Percentiles rank a stretch among this genome's conserved stretches.
phyloP scores from a whole-genome alignment of 2,797 vertebrate genomes.

The Semaprochilodus insignis region DNA sequence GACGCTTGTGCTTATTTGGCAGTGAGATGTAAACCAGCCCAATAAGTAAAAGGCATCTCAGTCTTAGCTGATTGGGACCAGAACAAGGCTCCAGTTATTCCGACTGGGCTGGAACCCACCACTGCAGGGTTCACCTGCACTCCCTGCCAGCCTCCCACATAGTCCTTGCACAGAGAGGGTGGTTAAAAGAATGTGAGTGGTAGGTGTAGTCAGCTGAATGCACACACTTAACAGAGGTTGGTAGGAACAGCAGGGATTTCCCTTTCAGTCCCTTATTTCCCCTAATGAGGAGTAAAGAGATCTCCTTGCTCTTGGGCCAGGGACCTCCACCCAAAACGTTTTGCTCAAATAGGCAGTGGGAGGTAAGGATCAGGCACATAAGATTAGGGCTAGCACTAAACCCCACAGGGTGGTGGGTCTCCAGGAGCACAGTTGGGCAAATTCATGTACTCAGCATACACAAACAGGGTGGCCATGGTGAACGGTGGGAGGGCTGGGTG shows the following conservation, averaged over 20 bases:
- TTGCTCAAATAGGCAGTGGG: not conserved
- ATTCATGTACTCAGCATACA: not conserved
- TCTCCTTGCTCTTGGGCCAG: not conserved
- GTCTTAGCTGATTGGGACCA: slow-evolving; percentile 46
- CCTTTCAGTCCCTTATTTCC: not conserved
- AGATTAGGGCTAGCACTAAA: not conserved
- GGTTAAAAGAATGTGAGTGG: slow-evolving; percentile 10
- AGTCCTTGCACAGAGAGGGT: slow-evolving; percentile 29
- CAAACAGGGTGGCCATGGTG: not conserved
- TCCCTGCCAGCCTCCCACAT: slow-evolving; percentile 43
- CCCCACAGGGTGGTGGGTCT: not conserved
- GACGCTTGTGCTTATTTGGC: slow-evolving; percentile 31
- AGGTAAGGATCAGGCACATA: not conserved
- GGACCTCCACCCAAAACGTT: not conserved
- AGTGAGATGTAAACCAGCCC: slow-evolving; percentile 35
- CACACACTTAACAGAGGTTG: slow-evolving; percentile 7
- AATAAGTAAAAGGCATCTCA: slow-evolving; percentile 41
- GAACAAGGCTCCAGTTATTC: slow-evolving; percentile 57
- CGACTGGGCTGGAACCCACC: slow-evolving; percentile 22
- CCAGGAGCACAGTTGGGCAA: not conserved
- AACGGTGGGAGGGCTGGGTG: not conserved
- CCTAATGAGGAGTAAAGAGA: not conserved
- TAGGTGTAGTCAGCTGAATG: not conserved
- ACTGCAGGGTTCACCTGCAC: slow-evolving; percentile 40
- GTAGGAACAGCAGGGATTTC: slow-evolving; percentile 7